These are phyloP conservation scores for Heliconius erato DNA, from an alignment of 2,888 invertebrate genomes.

Conservation along the genomic window DNA sequence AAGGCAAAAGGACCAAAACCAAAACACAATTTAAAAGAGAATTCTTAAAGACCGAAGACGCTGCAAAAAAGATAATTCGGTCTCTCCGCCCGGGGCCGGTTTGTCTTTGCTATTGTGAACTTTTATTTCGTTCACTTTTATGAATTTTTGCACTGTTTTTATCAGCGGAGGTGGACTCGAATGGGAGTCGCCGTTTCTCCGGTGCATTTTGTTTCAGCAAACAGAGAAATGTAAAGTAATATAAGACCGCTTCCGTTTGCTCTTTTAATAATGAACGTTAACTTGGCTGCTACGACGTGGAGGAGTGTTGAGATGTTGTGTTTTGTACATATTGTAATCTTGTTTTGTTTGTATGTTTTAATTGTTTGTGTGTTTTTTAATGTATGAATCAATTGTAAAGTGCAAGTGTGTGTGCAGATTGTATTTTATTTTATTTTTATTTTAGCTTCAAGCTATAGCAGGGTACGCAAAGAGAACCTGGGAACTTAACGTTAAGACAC, in stretches of 20 bases:
- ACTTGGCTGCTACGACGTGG: neutral
- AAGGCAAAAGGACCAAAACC: slow-evolving; percentile 77
- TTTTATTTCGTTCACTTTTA: slow-evolving; percentile 82
- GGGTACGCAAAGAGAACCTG: no score
- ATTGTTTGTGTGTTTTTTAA: neutral
- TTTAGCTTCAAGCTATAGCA: neutral
- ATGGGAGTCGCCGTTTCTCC: slow-evolving; percentile 61
- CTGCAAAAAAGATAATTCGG: slow-evolving; percentile 82
- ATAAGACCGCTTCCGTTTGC: slow-evolving; percentile 29
- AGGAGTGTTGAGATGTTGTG: neutral
- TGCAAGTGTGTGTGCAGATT: neutral
- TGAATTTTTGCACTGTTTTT: slow-evolving; percentile 82
- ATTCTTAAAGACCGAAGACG: slow-evolving; percentile 83
- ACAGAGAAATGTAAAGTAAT: slow-evolving; percentile 46
- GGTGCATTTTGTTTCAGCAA: slow-evolving; percentile 53
- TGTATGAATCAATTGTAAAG: neutral
- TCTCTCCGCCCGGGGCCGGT: slow-evolving; percentile 71
- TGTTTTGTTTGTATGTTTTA: neutral
- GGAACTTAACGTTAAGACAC: no score
- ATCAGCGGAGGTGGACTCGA: slow-evolving; percentile 74
- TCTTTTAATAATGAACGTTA: slow-evolving; percentile 34
- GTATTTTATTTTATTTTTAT: neutral
- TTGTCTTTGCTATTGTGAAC: slow-evolving; percentile 84
- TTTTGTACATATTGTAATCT: neutral
- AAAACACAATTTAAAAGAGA: slow-evolving; percentile 84